Percentiles rank a stretch among this genome's conserved stretches.
These are phyloP conservation scores for Myotis vivesi DNA, from an alignment of 2,797 vertebrate species.

Conservation along the genomic window DNA sequence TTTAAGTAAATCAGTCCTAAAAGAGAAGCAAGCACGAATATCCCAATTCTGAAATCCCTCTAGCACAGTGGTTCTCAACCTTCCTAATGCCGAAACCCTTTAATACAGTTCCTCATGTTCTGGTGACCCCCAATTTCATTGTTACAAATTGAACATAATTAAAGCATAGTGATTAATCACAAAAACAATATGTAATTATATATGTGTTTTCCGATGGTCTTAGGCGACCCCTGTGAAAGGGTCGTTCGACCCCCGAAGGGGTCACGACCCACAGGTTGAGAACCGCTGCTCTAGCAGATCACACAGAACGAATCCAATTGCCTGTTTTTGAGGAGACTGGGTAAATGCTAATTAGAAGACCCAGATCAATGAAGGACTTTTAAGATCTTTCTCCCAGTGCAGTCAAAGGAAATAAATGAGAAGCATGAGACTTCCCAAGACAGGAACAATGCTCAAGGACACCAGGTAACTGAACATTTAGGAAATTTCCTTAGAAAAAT, in stretches of 20 bases:
- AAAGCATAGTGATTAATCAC: no score
- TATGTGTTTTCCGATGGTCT: no score
- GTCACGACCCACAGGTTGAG: no score
- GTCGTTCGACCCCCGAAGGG: no score
- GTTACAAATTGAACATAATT: no score
- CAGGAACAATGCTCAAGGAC: background rate
- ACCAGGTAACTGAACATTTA: slow-evolving; percentile 16
- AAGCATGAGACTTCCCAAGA: background rate
- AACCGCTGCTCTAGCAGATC: background rate
- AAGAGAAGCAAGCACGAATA: slow-evolving; percentile 14
- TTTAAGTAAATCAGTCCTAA: slow-evolving; percentile 26
- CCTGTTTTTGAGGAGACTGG: background rate
- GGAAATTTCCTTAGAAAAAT: background rate
- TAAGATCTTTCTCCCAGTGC: background rate
- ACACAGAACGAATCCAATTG: background rate
- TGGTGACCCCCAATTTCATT: no score
- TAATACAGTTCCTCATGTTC: no score
- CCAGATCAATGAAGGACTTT: background rate
- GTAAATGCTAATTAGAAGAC: background rate
- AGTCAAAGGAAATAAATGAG: background rate
- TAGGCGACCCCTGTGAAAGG: no score
- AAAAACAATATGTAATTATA: no score
- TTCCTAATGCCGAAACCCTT: no score
- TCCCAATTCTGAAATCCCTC: slow-evolving; percentile 7
- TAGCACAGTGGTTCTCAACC: background rate